These are phyloP conservation scores for Nowickia ferox DNA, from an alignment of 2,888 invertebrate species.

Conservation along the genomic window DNA sequence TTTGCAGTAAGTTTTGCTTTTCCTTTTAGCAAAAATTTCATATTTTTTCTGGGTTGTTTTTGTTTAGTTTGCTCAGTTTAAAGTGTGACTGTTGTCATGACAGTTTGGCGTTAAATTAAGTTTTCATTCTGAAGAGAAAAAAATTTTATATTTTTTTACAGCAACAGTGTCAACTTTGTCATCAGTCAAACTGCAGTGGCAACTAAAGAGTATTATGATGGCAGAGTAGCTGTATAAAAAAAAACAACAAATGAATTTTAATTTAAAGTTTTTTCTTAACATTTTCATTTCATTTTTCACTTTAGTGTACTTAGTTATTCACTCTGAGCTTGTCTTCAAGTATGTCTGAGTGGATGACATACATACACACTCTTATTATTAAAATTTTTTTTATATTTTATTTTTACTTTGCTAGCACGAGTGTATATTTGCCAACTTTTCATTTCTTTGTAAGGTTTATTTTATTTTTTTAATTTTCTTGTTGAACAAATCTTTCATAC, in stretches of 20 bases:
- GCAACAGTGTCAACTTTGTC: constrained; percentile 59
- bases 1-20: constrained; percentile 2
- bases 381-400: background rate
- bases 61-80: constrained; percentile 12
- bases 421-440: constrained; percentile 21
- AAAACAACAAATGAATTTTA: constrained; percentile 67
- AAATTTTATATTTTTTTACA: background rate
- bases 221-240: constrained; percentile 6
- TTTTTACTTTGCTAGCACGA: constrained; percentile 3
- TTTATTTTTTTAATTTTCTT: constrained; percentile 13
- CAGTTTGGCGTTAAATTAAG: constrained; percentile 74
- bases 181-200: constrained; percentile 59
- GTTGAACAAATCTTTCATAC: constrained; percentile 40
- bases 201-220: constrained; percentile 35
- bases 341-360: constrained; percentile 67
- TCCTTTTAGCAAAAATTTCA: background rate
- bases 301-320: constrained; percentile 62
- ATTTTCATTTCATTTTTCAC: constrained; percentile 32
- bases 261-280: constrained; percentile 66
- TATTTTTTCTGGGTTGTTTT: background rate
- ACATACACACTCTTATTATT: constrained; percentile 6
- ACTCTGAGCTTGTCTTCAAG: constrained; percentile 65
- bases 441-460: constrained; percentile 26
- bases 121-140: constrained; percentile 29
- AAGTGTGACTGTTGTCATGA: constrained; percentile 68